Conservation (phyloP, 2,888 invertebrate genomes). For the Diaphora mendica region DNA sequence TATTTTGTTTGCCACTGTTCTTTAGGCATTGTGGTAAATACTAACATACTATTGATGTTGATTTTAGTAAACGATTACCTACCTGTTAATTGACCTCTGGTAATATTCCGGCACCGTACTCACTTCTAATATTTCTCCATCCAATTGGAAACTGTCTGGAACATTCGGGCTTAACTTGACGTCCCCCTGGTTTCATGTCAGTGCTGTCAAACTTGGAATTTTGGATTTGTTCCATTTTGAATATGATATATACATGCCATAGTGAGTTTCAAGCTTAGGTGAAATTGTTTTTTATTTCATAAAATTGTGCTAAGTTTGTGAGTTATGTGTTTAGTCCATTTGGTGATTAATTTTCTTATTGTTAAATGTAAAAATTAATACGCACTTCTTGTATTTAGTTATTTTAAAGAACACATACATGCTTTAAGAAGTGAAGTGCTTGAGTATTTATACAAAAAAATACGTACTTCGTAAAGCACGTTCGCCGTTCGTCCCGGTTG, state of each 20-base stretch:
- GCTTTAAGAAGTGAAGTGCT: no score
- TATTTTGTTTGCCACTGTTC: neutral
- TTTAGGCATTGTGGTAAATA: neutral
- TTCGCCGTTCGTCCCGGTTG: no score
- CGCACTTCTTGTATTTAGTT: neutral
- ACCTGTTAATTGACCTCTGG: neutral
- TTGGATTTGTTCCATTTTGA: constrained; percentile 6
- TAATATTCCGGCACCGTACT: neutral
- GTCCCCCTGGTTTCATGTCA: constrained; percentile 26
- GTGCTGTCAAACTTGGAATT: constrained; percentile 30
- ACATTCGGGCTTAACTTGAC: constrained; percentile 23
- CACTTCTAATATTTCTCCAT: neutral
- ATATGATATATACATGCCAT: neutral
- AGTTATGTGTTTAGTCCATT: no score
- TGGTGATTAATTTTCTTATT: neutral
- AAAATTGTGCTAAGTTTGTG: neutral
- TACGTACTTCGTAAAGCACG: no score
- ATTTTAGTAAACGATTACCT: neutral
- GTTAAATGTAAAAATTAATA: neutral
- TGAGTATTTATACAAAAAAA: no score
- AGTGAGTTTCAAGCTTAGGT: neutral
- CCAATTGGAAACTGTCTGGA: constrained; percentile 19
- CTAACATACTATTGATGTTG: neutral
- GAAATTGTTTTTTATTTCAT: neutral
- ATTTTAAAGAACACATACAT: neutral